Evolutionary conservation across 2,797 vertebrate species (phyloP).

Genomic region (Loris lydekkerianus): DNA sequence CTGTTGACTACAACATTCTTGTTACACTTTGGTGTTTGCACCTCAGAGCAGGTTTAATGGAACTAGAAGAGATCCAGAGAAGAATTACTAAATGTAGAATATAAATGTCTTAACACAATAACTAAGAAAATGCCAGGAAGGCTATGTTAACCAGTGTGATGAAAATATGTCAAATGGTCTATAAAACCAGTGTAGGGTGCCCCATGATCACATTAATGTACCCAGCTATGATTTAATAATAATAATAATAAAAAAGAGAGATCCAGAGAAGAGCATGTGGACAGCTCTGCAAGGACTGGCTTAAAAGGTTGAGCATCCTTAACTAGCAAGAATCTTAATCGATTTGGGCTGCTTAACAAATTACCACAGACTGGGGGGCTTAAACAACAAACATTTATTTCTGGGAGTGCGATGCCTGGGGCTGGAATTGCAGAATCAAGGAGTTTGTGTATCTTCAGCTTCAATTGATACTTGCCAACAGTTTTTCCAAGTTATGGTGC

Average conservation of each 20-base stretch:
- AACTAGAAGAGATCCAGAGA: constrained; percentile 21
- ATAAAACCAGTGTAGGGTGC: too few species aligned
- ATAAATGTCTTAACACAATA: too few species aligned
- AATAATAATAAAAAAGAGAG: background rate
- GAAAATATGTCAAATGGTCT: too few species aligned
- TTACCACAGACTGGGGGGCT: background rate
- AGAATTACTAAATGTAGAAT: background rate
- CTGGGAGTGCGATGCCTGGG: background rate
- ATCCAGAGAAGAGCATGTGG: constrained; percentile 21
- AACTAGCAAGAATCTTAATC: background rate
- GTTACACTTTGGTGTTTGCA: constrained; percentile 6
- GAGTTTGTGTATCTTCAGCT: background rate
- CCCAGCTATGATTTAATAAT: too few species aligned
- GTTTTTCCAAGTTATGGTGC: constrained; percentile 42
- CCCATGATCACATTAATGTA: too few species aligned
- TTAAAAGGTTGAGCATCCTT: constrained; percentile 11
- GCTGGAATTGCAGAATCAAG: background rate
- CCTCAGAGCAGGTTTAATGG: background rate
- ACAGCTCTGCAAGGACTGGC: background rate
- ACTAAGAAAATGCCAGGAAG: too few species aligned
- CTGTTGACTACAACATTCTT: background rate
- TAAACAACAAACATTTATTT: constrained; percentile 31
- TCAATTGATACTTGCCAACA: constrained; percentile 22
- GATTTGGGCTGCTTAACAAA: background rate
- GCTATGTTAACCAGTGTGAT: too few species aligned